Percentiles rank a stretch among this genome's conserved stretches.
Evolutionary conservation across 92 coral and sea anemone species (phyloP).

Genomic region (Heteractis magnifica): DNA sequence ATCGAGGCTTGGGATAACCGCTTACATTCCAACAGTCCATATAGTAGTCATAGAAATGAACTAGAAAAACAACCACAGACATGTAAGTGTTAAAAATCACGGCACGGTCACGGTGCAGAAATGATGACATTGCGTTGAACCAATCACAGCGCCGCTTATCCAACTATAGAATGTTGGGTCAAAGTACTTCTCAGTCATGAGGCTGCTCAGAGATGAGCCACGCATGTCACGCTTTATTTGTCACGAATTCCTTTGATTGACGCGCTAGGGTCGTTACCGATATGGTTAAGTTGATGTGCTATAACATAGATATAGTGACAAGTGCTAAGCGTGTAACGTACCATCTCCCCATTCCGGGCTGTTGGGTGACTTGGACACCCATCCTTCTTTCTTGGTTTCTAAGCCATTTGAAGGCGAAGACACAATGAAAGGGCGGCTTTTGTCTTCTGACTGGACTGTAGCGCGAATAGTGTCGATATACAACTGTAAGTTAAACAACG

Average conservation of each 20-base stretch:
- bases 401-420: slow-evolving; percentile 96
- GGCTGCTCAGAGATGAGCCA: too few species aligned
- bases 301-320: not conserved
- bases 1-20: slow-evolving; percentile 92
- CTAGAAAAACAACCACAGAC: slow-evolving; percentile 28
- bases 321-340: slow-evolving; percentile 19
- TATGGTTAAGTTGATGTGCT: too few species aligned
- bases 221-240: not conserved
- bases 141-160: too few species aligned
- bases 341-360: slow-evolving; percentile 94
- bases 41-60: slow-evolving; percentile 80
- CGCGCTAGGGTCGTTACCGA: too few species aligned
- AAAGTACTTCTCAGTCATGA: too few species aligned
- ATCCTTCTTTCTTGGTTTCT: slow-evolving; percentile 86
- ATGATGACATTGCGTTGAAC: too few species aligned
- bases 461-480: slow-evolving; percentile 75
- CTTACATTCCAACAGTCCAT: slow-evolving; percentile 92
- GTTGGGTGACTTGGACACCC: slow-evolving; percentile 83
- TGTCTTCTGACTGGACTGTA: slow-evolving; percentile 65
- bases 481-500: slow-evolving; percentile 41
- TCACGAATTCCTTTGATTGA: not conserved
- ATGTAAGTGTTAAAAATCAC: too few species aligned
- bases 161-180: too few species aligned
- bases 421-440: slow-evolving; percentile 75
- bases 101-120: too few species aligned